Conservation (phyloP, 2,888 invertebrate species). For the Drosophila neotestacea region DNA sequence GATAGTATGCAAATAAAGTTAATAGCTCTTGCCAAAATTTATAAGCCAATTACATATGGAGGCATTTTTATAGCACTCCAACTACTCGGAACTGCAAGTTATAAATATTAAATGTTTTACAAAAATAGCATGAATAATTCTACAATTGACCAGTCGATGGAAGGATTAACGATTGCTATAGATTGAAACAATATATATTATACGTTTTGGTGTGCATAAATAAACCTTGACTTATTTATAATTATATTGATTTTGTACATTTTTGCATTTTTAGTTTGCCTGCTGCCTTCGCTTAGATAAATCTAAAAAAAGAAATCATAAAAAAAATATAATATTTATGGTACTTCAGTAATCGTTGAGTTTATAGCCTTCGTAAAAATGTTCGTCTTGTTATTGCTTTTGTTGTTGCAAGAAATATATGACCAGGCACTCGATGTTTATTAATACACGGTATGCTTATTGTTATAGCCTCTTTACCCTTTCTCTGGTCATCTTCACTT, state of each 20-base stretch:
- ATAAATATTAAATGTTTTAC: constrained; percentile 5
- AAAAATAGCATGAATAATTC: background rate
- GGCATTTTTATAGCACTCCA: constrained; percentile 28
- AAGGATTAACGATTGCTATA: no score
- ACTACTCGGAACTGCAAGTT: constrained; percentile 1
- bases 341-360: constrained; percentile 69
- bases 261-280: constrained; percentile 14
- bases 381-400: constrained; percentile 34
- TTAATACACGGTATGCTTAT: constrained; percentile 45
- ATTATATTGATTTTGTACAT: constrained; percentile 3
- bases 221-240: background rate
- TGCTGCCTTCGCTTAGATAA: constrained; percentile 19
- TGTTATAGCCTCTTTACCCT: constrained; percentile 27
- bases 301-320: constrained; percentile 29
- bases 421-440: constrained; percentile 59
- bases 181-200: background rate
- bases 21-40: constrained; percentile 37
- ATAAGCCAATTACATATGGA: constrained; percentile 24
- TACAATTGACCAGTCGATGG: no score
- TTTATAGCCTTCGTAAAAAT: constrained; percentile 67
- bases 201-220: background rate
- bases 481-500: background rate
- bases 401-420: constrained; percentile 46
- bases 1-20: constrained; percentile 72
- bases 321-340: constrained; percentile 63